These are phyloP conservation scores for Melanogrammus aeglefinus DNA, from an alignment of 2,797 vertebrate genomes.

Conservation along the genomic window DNA sequence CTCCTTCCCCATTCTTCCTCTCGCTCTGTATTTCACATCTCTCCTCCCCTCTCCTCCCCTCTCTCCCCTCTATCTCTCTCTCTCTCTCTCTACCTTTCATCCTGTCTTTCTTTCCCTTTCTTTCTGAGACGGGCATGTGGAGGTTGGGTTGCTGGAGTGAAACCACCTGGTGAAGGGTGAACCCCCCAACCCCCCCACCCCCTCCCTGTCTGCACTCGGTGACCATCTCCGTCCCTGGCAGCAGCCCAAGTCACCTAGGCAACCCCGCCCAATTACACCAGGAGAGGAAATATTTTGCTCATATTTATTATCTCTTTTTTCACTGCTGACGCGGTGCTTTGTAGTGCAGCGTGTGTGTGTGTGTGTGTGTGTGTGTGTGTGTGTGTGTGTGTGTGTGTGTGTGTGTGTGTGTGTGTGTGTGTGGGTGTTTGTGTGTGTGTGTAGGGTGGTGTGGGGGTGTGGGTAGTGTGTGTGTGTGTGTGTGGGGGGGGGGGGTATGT, in stretches of 20 bases:
- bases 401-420: constrained; percentile 24
- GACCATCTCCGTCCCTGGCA: constrained; percentile 65
- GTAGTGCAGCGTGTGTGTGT: constrained; percentile 49
- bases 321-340: constrained; percentile 58
- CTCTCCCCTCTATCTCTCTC: constrained; percentile 47
- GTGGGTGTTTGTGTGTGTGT: constrained; percentile 30
- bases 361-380: constrained; percentile 11
- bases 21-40: constrained; percentile 48
- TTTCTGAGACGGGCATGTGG: constrained; percentile 60
- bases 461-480: constrained; percentile 3
- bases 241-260: constrained; percentile 65
- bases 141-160: constrained; percentile 69
- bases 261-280: constrained; percentile 65
- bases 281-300: constrained; percentile 64
- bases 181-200: constrained; percentile 41
- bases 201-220: constrained; percentile 65
- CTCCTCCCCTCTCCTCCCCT: constrained; percentile 42
- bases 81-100: constrained; percentile 28
- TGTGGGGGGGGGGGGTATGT: background rate
- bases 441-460: too few species aligned
- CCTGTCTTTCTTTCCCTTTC: constrained; percentile 46
- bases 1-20: constrained; percentile 25
- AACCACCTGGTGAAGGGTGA: constrained; percentile 70
- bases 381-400: constrained; percentile 16
- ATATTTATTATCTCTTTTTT: constrained; percentile 70